Conservation (phyloP, 2,797 vertebrate genomes). For the Takifugu ocellatus region DNA sequence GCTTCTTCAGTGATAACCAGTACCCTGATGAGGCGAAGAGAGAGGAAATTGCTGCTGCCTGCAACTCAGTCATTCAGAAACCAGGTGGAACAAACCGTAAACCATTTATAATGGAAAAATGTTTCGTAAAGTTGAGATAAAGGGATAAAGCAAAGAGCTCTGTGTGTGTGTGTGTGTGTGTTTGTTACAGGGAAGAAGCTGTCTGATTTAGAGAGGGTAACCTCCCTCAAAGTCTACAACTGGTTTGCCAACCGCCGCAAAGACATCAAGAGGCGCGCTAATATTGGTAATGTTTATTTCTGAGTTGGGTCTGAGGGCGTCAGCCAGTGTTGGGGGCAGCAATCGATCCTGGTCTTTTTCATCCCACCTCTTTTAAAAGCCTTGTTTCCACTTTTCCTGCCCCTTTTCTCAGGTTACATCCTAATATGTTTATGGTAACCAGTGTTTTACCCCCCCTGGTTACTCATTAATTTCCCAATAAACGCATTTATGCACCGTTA, state of each 20-base stretch:
- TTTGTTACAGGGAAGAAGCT: constrained; percentile 86
- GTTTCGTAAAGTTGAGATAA: no score
- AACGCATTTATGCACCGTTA: no score
- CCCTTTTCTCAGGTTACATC: no score
- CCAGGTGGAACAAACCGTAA: constrained; percentile 78
- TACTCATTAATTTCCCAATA: no score
- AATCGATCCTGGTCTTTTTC: no score
- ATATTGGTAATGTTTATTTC: constrained; percentile 90
- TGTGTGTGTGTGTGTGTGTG: constrained; percentile 9
- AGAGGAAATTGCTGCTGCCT: constrained; percentile 96
- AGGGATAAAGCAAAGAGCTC: not conserved
- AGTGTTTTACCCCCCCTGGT: no score
- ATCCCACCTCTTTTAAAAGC: no score
- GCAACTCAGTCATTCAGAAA: constrained; percentile 96
- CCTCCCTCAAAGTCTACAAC: constrained; percentile 97
- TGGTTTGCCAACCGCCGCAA: constrained; percentile 99
- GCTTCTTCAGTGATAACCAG: constrained; percentile 98
- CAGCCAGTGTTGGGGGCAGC: no score
- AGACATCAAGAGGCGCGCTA: constrained; percentile 97
- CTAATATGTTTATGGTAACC: no score
- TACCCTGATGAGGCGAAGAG: constrained; percentile 97
- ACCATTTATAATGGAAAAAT: not conserved
- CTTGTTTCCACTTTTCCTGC: no score
- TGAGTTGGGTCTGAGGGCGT: not conserved
- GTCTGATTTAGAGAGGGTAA: constrained; percentile 94